Evolutionary conservation across 2,888 invertebrate species (phyloP).

Genomic region (Blastobasis lacticolella): DNA sequence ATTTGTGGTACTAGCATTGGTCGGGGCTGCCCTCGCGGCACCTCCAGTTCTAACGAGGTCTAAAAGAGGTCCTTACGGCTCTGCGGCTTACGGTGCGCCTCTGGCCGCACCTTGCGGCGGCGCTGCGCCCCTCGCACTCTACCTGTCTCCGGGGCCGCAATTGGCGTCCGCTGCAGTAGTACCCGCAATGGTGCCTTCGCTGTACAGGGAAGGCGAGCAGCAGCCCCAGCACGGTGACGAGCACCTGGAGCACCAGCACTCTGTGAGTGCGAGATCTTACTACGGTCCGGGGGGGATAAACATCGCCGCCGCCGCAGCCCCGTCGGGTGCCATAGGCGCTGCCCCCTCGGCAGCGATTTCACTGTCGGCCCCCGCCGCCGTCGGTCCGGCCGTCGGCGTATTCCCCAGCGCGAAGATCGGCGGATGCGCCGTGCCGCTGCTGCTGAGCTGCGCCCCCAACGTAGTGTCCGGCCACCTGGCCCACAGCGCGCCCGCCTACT

Average conservation of each 20-base stretch:
- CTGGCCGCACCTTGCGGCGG: conserved; percentile 2
- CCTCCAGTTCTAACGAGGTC: conserved; percentile 12
- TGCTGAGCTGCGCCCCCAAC: conserved; percentile 29
- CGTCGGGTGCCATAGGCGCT: background rate
- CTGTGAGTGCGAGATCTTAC: conserved; percentile 7
- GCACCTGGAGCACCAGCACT: conserved; percentile 1
- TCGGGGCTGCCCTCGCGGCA: conserved; percentile 15
- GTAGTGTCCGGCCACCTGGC: conserved; percentile 24
- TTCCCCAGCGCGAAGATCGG: conserved; percentile 23
- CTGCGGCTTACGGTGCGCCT: conserved; percentile 3
- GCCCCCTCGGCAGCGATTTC: background rate
- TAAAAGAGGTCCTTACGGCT: background rate
- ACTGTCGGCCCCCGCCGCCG: background rate
- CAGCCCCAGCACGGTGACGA: conserved; percentile 17
- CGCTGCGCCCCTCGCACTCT: conserved; percentile 14
- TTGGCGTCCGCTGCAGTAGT: background rate
- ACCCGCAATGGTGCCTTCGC: too few species aligned
- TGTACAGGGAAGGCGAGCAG: background rate
- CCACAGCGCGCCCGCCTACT: conserved; percentile 15
- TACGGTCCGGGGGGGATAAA: conserved; percentile 1
- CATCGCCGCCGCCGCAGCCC: background rate
- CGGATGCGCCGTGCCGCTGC: conserved; percentile 24
- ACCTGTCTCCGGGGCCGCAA: conserved; percentile 11
- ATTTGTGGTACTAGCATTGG: conserved; percentile 13
- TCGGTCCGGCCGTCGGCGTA: conserved; percentile 18